A percentile compares a stretch with the other conserved stretches of the same genome.
Conservation (phyloP, 30 jellyfish, hydroid and myxozoan species). For the Turritopsis dohrnii region DNA sequence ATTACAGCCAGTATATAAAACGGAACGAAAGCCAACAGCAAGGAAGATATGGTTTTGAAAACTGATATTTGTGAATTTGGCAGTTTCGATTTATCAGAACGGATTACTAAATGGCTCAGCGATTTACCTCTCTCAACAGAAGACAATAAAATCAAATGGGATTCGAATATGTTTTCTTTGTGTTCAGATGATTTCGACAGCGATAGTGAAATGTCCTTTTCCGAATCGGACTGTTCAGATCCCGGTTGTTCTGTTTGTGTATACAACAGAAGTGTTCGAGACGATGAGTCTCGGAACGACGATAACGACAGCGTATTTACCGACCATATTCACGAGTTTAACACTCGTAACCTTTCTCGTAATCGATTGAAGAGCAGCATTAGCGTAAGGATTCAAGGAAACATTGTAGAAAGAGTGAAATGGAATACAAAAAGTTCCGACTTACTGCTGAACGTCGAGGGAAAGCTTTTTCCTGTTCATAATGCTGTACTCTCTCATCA, state of each 20-base stretch:
- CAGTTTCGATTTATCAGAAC: neutral
- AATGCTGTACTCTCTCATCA: constrained; percentile 1
- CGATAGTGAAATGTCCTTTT: neutral
- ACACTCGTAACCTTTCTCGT: neutral
- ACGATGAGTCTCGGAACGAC: neutral
- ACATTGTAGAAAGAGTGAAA: neutral
- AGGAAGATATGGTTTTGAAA: neutral
- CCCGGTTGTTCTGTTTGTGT: constrained; percentile 16
- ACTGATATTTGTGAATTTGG: neutral
- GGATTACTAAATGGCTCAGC: neutral
- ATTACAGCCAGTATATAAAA: too few species aligned
- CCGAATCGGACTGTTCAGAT: constrained; percentile 18
- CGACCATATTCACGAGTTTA: neutral
- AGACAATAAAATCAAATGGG: constrained; percentile 7
- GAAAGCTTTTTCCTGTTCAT: constrained; percentile 24
- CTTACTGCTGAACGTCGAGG: neutral
- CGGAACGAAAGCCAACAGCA: too few species aligned
- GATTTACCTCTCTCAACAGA: neutral
- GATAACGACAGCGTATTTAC: constrained; percentile 1
- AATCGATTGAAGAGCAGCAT: neutral
- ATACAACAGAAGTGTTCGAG: neutral
- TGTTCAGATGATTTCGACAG: neutral
- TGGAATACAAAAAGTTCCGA: constrained; percentile 24
- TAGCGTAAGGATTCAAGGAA: neutral
- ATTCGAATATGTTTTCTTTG: neutral